These are phyloP conservation scores for Camponotus vicinus DNA, from an alignment of 1,140 invertebrate genomes.

Conservation along the genomic window DNA sequence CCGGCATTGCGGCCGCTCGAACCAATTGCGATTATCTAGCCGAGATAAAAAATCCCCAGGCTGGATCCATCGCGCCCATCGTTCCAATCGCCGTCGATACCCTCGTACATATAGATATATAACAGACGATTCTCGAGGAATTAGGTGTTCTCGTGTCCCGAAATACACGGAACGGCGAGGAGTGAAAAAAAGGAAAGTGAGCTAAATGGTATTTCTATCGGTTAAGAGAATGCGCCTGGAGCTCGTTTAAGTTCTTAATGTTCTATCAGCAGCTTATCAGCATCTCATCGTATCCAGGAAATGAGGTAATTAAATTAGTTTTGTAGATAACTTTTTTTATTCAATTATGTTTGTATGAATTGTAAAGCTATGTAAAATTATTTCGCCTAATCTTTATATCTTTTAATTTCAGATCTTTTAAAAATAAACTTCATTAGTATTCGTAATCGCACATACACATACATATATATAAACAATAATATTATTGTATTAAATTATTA, in stretches of 20 bases:
- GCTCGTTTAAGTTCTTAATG: constrained; percentile 63
- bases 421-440: background rate
- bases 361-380: constrained; percentile 4
- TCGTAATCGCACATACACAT: background rate
- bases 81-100: constrained; percentile 66
- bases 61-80: constrained; percentile 73
- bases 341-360: constrained; percentile 41
- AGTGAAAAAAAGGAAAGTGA: constrained; percentile 59
- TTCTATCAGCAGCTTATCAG: constrained; percentile 52
- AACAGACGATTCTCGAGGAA: constrained; percentile 49
- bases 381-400: background rate
- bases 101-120: constrained; percentile 37
- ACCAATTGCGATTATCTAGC: constrained; percentile 84
- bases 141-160: constrained; percentile 74
- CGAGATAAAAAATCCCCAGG: constrained; percentile 73
- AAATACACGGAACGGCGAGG: constrained; percentile 67
- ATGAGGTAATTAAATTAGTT: constrained; percentile 59
- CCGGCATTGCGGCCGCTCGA: constrained; percentile 69
- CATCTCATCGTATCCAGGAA: constrained; percentile 42
- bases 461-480: too few species aligned
- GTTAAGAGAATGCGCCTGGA: constrained; percentile 36
- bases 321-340: constrained; percentile 54
- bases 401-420: background rate
- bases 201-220: constrained; percentile 72
- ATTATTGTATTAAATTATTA: too few species aligned